A percentile compares a stretch with the other conserved stretches of the same genome.
Evolutionary conservation across 2,888 invertebrate species (phyloP).

Genomic region (Scotopteryx bipunctaria): DNA sequence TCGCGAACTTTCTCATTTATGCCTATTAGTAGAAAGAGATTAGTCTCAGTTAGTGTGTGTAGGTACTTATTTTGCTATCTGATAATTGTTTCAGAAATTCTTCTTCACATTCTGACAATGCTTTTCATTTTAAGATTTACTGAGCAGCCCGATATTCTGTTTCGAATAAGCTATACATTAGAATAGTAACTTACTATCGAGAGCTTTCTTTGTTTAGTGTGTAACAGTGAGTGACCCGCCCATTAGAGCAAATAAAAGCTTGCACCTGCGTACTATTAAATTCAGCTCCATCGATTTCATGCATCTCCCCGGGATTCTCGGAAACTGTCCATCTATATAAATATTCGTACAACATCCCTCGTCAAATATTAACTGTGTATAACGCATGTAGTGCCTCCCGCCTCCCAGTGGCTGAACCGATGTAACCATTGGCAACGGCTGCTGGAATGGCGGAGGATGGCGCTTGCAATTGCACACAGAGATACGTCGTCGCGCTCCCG

Average conservation of each 20-base stretch:
- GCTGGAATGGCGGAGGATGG: constrained; percentile 35
- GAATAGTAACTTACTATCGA: not conserved
- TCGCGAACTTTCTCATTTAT: no score
- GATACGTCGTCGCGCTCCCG: constrained; percentile 36
- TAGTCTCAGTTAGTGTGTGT: no score
- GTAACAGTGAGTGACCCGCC: constrained; percentile 15
- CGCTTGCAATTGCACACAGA: constrained; percentile 49
- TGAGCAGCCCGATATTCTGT: no score
- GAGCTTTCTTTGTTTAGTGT: not conserved
- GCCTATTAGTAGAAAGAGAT: no score
- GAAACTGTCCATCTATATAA: constrained; percentile 53
- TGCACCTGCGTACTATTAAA: constrained; percentile 40
- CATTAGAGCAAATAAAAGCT: constrained; percentile 26
- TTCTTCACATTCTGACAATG: no score
- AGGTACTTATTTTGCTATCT: no score
- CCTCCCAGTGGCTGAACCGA: constrained; percentile 46
- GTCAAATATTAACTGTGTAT: constrained; percentile 63
- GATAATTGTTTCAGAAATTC: no score
- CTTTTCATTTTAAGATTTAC: no score
- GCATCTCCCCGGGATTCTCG: constrained; percentile 46
- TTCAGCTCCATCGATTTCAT: constrained; percentile 49
- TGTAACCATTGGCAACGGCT: constrained; percentile 61
- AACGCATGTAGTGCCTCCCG: constrained; percentile 49
- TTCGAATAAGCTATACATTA: no score
- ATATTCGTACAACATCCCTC: constrained; percentile 56